Evolutionary conservation across 2,888 invertebrate species (phyloP).

Genomic region (Malacosoma neustria): DNA sequence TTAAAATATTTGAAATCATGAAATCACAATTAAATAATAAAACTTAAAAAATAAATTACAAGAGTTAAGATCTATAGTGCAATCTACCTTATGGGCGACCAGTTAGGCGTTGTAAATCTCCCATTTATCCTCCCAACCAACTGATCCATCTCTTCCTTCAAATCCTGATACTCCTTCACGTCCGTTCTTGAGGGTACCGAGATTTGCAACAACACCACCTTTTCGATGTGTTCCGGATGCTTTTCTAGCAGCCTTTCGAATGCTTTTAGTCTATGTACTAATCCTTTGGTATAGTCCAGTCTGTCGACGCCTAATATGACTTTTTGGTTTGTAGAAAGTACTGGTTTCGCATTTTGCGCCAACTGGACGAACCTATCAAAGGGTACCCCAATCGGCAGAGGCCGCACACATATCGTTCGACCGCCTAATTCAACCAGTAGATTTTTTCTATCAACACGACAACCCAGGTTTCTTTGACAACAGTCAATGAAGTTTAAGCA

Average conservation of each 20-base stretch:
- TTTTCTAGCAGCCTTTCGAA: conserved; percentile 87
- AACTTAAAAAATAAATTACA: too few relatives aligned
- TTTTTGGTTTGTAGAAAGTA: conserved; percentile 83
- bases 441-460: conserved; percentile 91
- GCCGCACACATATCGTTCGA: conserved; percentile 87
- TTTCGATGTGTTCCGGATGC: conserved; percentile 89
- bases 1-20: too few relatives aligned
- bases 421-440: conserved; percentile 91
- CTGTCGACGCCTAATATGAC: conserved; percentile 92
- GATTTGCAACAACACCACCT: conserved; percentile 87
- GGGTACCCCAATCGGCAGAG: conserved; percentile 92
- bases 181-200: conserved; percentile 93
- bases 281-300: conserved; percentile 92
- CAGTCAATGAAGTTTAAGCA: conserved; percentile 94
- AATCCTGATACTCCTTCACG: conserved; percentile 91
- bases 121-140: conserved; percentile 92
- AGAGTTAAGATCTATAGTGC: too few relatives aligned
- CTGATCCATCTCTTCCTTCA: conserved; percentile 94
- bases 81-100: conserved; percentile 86
- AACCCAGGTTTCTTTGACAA: conserved; percentile 89
- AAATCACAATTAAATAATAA: too few relatives aligned
- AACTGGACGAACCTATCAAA: conserved; percentile 89
- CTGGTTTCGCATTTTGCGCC: conserved; percentile 80
- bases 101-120: conserved; percentile 90
- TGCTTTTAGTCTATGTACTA: conserved; percentile 86